Percentiles rank a stretch among this genome's conserved stretches.
phyloP scores from a whole-genome alignment of 2,113 vertebrate genomes.

The cat (Felis catus) region DNA sequence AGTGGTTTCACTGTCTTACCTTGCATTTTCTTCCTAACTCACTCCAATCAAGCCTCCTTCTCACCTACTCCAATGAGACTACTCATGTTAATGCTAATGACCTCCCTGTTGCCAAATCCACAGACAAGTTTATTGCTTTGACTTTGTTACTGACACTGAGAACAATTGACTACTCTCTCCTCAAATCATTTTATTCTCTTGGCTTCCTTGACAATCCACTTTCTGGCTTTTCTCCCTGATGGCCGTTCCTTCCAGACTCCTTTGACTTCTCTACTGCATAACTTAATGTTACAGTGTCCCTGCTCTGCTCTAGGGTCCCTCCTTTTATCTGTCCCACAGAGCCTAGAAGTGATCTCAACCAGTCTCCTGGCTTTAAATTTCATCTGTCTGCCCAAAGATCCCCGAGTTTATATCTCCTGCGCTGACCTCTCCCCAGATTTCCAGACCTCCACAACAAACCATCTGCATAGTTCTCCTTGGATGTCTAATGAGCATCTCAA shows the following conservation, averaged over 20 bases:
- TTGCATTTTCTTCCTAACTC: neutral
- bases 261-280: neutral
- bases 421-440: neutral
- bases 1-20: neutral
- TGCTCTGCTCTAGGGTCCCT: neutral
- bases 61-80: neutral
- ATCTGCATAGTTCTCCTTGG: neutral
- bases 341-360: neutral
- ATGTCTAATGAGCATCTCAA: neutral
- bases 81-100: neutral
- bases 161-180: neutral
- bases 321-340: neutral
- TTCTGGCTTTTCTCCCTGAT: neutral
- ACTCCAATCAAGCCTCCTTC: neutral
- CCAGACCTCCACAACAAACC: neutral
- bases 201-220: neutral
- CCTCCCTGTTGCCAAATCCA: neutral
- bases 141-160: neutral
- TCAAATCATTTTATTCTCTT: constrained; percentile 10
- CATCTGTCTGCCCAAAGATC: neutral
- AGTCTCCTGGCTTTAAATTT: neutral
- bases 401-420: neutral
- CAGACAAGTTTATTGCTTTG: neutral
- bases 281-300: neutral
- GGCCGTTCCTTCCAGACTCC: neutral